Percentiles rank a stretch among this genome's conserved stretches.
These are phyloP conservation scores for Bombycilla garrulus DNA, from an alignment of 2,113 vertebrate species.

Conservation along the genomic window DNA sequence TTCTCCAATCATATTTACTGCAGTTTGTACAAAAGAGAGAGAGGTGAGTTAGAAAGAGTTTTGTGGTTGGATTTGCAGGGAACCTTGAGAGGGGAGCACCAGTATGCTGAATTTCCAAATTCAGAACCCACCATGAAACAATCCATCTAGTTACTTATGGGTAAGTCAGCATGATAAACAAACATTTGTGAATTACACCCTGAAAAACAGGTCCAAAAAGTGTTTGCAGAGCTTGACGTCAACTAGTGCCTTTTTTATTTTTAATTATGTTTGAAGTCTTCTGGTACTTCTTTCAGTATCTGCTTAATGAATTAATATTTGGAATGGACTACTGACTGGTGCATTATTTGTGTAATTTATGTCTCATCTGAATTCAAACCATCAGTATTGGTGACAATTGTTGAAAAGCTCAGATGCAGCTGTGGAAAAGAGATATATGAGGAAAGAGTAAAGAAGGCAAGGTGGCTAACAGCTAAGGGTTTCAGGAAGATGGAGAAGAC, in stretches of 20 bases:
- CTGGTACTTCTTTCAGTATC: neutral
- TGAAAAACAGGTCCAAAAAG: neutral
- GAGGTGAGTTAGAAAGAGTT: constrained; percentile 17
- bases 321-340: neutral
- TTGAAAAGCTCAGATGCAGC: neutral
- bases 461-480: neutral
- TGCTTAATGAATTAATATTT: neutral
- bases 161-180: neutral
- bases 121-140: constrained; percentile 23
- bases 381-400: neutral
- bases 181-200: neutral
- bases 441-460: neutral
- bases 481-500: neutral
- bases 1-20: neutral
- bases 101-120: constrained; percentile 27
- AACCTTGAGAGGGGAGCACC: constrained; percentile 1
- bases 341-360: neutral
- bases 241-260: neutral
- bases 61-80: constrained; percentile 43
- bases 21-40: neutral
- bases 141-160: neutral
- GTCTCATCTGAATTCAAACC: neutral
- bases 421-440: neutral
- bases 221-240: neutral
- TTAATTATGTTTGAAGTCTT: neutral